Conservation (phyloP, 2,113 vertebrate genomes). For the Acanthochromis polyacanthus region DNA sequence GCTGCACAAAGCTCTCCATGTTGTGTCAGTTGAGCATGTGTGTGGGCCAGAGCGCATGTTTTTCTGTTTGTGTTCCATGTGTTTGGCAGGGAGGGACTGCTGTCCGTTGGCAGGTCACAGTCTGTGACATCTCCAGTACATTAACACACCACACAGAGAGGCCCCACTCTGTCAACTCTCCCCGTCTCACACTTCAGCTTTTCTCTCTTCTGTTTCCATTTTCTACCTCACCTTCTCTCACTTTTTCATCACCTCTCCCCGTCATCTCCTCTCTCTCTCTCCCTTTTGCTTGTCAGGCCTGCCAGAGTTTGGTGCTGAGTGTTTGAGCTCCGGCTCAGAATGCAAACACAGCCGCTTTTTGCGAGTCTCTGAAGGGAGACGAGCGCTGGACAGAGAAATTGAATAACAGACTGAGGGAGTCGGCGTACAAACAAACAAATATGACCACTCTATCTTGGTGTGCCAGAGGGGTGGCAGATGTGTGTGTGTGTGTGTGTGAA, state of each 20-base stretch:
- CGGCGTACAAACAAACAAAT: slow-evolving; percentile 56
- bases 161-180: slow-evolving; percentile 48
- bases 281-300: slow-evolving; percentile 17
- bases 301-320: slow-evolving; percentile 27
- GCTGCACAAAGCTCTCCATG: background rate
- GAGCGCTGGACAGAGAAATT: slow-evolving; percentile 34
- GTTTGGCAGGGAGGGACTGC: slow-evolving; percentile 6
- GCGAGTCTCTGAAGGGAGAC: slow-evolving; percentile 18
- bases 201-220: slow-evolving; percentile 30
- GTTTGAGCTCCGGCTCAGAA: slow-evolving; percentile 41
- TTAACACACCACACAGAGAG: slow-evolving; percentile 54
- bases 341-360: slow-evolving; percentile 36
- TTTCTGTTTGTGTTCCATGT: slow-evolving; percentile 33
- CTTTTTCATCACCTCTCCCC: slow-evolving; percentile 20
- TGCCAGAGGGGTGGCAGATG: slow-evolving; percentile 21
- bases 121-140: slow-evolving; percentile 60
- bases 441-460: slow-evolving; percentile 6
- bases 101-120: slow-evolving; percentile 41
- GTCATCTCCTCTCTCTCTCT: background rate
- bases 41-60: slow-evolving; percentile 17
- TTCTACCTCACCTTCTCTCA: slow-evolving; percentile 11
- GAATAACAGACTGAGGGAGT: slow-evolving; percentile 31
- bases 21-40: background rate
- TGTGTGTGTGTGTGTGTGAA: slow-evolving; percentile 2
- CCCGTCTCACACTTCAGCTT: slow-evolving; percentile 37